Percentiles rank a stretch among this genome's conserved stretches.
Evolutionary conservation across 2,113 vertebrate genomes (phyloP).

Genomic region (Passer domesticus): DNA sequence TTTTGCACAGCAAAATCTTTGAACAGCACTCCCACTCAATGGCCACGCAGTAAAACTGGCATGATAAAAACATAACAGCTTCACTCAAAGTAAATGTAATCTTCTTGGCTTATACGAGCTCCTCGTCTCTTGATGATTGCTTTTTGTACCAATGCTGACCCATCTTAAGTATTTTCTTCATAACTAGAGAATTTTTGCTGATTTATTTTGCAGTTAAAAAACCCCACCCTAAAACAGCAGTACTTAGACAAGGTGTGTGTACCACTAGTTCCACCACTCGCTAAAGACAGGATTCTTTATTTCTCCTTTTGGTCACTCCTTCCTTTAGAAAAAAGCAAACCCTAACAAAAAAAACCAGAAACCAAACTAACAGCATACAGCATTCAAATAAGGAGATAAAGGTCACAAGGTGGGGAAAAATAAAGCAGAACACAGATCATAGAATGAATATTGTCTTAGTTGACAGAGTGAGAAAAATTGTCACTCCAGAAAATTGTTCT

Average conservation of each 20-base stretch:
- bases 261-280: background rate
- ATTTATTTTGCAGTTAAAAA: background rate
- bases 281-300: background rate
- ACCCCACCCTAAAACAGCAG: background rate
- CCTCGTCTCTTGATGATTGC: background rate
- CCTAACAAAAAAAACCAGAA: background rate
- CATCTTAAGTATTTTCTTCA: background rate
- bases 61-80: background rate
- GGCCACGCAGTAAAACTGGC: background rate
- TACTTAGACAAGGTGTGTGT: background rate
- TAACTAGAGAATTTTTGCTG: background rate
- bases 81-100: background rate
- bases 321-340: no score
- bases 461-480: background rate
- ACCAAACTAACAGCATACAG: background rate
- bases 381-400: background rate
- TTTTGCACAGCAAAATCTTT: background rate
- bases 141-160: background rate
- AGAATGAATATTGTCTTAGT: background rate
- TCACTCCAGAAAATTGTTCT: background rate
- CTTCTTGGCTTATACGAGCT: background rate
- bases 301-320: background rate
- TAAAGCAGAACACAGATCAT: background rate
- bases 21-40: background rate
- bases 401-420: background rate